Base-by-base conservation (phyloP, 2,113 vertebrate genomes). In the Brachyhypopomus occidentalis region DNA sequence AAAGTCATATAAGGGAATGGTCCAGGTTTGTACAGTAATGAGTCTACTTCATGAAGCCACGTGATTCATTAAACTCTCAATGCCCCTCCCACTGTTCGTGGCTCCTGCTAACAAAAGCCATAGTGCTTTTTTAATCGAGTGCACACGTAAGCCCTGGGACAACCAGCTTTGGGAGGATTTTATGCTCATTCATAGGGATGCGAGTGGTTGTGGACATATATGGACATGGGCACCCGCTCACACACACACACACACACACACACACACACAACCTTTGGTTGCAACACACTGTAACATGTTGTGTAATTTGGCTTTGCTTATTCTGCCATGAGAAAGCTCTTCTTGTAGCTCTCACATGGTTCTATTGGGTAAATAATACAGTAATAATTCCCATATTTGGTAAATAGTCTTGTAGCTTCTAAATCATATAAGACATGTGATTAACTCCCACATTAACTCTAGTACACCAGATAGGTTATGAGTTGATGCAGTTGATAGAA, bases 71-170 rank as follows among this genome's bases (percentile, higher is more conserved):
- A 73, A 77, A 63, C 25, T 77, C 20, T 66, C 55, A 70, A 67
- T 71, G 72, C 76, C 83, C 81, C 45, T 64, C 78, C 69, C 72
- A 34, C 52, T 72, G 74, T 75, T 86, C 81, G 81, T 84, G 86
- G 85, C 84, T 89, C 89, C 89, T 16, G 73, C 83, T 92, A 90
- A 92, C 91, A 82, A 90, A 63, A 82, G 79, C 82, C 75, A 84
- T 69, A 87, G 86, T 41, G 41, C 5, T 81, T 36, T 34, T 66
- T 66, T 11, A 11, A 66, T 8, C 17, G 56, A 2, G 72, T 9
- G 19, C 23, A 34, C 22, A 59, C 59, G 41, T 4, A 45, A 56
- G 17, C 30, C 22, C 66, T 59, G 59, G 77, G n/a, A 52, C 55
- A 79, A 60, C 69, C 60, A 69, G 30, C 23, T 9, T 72, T 79